phyloP scores from a whole-genome alignment of 2,888 invertebrate species.

The Agonopterix heracliana region DNA sequence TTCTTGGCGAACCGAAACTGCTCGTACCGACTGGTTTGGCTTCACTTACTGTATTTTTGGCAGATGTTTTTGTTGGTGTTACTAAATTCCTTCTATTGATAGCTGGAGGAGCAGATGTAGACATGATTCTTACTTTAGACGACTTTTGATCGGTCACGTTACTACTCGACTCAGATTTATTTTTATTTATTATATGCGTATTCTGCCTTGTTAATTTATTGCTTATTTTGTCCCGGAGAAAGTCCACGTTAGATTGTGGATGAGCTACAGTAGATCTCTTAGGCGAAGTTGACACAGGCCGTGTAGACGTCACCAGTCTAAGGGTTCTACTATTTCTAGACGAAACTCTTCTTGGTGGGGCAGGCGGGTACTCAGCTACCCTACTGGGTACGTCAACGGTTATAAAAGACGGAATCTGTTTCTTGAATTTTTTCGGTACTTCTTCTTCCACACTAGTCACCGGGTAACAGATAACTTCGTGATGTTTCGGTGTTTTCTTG shows the following conservation, averaged over 20 bases:
- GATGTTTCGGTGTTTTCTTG: constrained; percentile 73
- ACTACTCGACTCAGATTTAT: constrained; percentile 8
- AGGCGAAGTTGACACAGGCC: constrained; percentile 55
- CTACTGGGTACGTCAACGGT: constrained; percentile 44
- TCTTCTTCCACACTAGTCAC: constrained; percentile 53
- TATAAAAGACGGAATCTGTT: constrained; percentile 75
- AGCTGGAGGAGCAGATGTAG: constrained; percentile 60
- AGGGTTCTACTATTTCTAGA: constrained; percentile 84
- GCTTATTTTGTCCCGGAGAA: constrained; percentile 78
- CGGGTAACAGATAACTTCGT: constrained; percentile 80
- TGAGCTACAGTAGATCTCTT: constrained; percentile 41
- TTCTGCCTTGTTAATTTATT: constrained; percentile 73
- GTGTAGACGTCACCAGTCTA: constrained; percentile 75
- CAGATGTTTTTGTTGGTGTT: constrained; percentile 22
- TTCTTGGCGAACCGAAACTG: constrained; percentile 64
- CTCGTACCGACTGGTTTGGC: constrained; percentile 48
- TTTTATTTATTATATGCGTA: constrained; percentile 54
- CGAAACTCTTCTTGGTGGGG: constrained; percentile 85
- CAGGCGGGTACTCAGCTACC: constrained; percentile 74
- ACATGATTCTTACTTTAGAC: constrained; percentile 41
- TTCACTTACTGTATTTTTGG: constrained; percentile 25
- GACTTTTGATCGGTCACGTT: constrained; percentile 13
- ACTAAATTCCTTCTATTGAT: constrained; percentile 47
- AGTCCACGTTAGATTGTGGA: constrained; percentile 74
- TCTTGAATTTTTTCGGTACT: constrained; percentile 66